A percentile compares a stretch with the other conserved stretches of the same genome.
These are phyloP conservation scores for Trachelus tabidus DNA, from an alignment of 2,888 invertebrate genomes.

Conservation along the genomic window DNA sequence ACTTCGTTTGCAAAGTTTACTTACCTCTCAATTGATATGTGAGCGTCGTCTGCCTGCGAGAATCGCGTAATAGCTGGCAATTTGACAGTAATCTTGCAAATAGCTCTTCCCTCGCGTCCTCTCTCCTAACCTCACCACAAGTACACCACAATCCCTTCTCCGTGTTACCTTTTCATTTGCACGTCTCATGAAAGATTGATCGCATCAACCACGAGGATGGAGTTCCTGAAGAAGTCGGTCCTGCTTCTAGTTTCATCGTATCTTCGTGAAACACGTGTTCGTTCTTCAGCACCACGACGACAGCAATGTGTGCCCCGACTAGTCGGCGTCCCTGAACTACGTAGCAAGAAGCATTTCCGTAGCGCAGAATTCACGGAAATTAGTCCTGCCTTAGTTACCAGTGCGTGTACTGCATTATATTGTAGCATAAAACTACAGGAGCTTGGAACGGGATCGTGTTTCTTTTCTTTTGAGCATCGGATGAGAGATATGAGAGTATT, in stretches of 20 bases:
- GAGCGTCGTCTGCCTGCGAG: background rate
- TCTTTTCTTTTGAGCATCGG: background rate
- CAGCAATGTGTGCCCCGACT: constrained; percentile 8
- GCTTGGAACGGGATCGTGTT: constrained; percentile 15
- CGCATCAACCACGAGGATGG: constrained; percentile 38
- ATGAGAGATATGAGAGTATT: background rate
- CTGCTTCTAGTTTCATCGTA: background rate
- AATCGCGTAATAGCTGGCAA: background rate
- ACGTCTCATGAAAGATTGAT: constrained; percentile 55
- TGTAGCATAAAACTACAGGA: constrained; percentile 19
- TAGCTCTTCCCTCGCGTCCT: background rate
- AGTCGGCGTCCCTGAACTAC: constrained; percentile 17
- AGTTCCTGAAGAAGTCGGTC: constrained; percentile 19
- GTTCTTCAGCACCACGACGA: background rate
- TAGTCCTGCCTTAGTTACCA: constrained; percentile 28
- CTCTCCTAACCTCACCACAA: background rate
- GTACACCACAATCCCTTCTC: background rate
- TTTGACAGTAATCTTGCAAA: background rate
- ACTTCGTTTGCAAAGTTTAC: background rate
- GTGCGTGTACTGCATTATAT: background rate
- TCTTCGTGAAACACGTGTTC: constrained; percentile 7
- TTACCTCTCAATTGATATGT: background rate
- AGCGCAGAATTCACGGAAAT: constrained; percentile 45
- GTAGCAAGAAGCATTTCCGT: constrained; percentile 37
- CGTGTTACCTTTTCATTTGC: constrained; percentile 23